Evolutionary conservation across 2,113 vertebrate species (phyloP).

Genomic region (Aythya baeri): DNA sequence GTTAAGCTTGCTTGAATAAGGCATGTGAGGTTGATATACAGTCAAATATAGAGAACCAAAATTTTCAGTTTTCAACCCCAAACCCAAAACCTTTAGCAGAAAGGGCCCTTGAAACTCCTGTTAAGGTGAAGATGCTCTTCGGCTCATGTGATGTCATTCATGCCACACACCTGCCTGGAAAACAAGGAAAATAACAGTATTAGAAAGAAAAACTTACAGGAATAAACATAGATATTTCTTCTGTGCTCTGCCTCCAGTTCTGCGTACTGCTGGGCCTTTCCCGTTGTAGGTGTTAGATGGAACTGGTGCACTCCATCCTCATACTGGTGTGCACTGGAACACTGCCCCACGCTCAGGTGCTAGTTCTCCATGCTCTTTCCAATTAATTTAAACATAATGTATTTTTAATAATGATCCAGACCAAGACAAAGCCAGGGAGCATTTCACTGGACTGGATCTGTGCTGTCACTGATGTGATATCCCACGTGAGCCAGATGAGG

Average conservation of each 20-base stretch:
- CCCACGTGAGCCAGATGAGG: rapidly evolving
- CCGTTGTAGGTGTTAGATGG: too few relatives aligned
- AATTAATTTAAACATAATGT: not conserved
- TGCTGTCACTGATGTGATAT: not conserved
- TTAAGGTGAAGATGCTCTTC: not conserved
- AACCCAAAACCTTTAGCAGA: not conserved
- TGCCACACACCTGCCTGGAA: not conserved
- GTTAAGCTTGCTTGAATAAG: too few relatives aligned
- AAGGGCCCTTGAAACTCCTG: not conserved
- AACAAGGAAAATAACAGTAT: not conserved
- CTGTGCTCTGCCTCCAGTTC: not conserved
- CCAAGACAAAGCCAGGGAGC: not conserved
- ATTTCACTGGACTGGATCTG: not conserved
- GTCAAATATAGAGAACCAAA: not conserved
- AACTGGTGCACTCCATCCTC: not conserved
- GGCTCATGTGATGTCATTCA: rapidly evolving
- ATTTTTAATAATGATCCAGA: not conserved
- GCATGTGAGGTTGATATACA: not conserved
- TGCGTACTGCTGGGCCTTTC: not conserved
- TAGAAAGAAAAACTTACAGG: not conserved
- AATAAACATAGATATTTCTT: not conserved
- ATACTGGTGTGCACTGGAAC: not conserved
- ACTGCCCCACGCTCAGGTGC: not conserved
- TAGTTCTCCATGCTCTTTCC: not conserved
- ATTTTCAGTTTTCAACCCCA: not conserved